Evolutionary conservation across 64 coral and sea anemone species (phyloP), one percentile per base, ranked within the genome.

Genomic region (Montipora sp.): DNA sequence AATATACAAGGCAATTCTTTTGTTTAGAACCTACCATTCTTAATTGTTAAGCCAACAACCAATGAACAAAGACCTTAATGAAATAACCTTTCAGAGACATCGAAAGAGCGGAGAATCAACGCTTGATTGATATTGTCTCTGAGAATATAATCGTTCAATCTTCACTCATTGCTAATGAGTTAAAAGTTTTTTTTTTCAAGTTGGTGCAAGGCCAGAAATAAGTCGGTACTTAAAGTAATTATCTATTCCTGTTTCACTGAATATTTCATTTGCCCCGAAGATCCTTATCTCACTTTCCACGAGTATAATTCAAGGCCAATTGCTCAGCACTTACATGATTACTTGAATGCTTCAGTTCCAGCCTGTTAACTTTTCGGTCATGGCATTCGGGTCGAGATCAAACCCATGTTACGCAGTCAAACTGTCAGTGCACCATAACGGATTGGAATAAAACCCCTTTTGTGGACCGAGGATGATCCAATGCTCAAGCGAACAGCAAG

Each of bases 61-160:
- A 82, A 91, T 91, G 68, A 91, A 91, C 89, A 91, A 91, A 81
- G 78, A 49, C 78, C 19, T 72, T 74, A 81, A 91, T 83, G 63
- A 83, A 81, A 73, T 81, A 91, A 60, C 78, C 78, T 81, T 91
- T 91, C 67, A 91, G 18, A 14, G 82, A 36, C 47, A 69, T 71
- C 71, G 43, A 85, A 85, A 71, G 45, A 45, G 8, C 46, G 19
- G 66, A 48, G 82, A 85, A 71, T 85, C 82, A 85, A 85, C 82
- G 82, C 82, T 85, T 85, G 61, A 63, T 18, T 47, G 82, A 85
- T 85, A 85, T 85, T 85, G 82, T 71, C 15, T 21, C 22, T 21
- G 47, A 21, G 65, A n/a, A 47, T 47, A 59, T 67, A 67, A 83
- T 19, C 60, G 82, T 19, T 18, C 82, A 85, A 85, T 85, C 82